Base-by-base conservation (phyloP, 2,113 vertebrate species). In the Protomyctophum bolini region DNA sequence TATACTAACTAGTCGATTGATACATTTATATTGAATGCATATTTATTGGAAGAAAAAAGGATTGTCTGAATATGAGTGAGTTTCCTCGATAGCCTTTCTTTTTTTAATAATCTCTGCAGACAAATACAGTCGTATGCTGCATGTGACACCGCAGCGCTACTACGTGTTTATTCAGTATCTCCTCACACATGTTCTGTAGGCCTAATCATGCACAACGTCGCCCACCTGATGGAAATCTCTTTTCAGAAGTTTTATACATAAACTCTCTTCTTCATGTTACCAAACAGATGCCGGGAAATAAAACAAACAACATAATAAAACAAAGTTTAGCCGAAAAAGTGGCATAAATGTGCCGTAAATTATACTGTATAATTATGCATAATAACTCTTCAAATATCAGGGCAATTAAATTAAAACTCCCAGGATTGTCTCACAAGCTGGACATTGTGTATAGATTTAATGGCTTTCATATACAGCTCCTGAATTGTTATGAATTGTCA, bases 141-240 rank as follows among this genome's bases (percentile, higher is more conserved):
- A 55, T 77, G 69, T 73, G 65, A 85, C 73, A 65, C 72, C 75
- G 54, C 65, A 83, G 74, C 73, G 63, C 85, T 72, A 66, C 75
- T 10, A n/a, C 55, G n/a, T 68, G 88, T 87, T 90, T 90, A 88
- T 90, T 90, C 90, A 81, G 77, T 88, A 76, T 90, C 74, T 78
- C 81, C 84, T 86, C 65, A 79, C 73, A 33, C 33, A 33, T 4
- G 4, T 33, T 33, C 33, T 33, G 33, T 33, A 4, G n/a, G 21
- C 21, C 21, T 21, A 21, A 21, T 21, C 21, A 41, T 6, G 33
- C 33, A 41, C 33, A 41, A 41, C 5, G 33, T 41, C 33, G n/a
- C 33, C 33, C 21, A 21, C 21, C 1, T 21, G 21, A 21, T 21
- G 21, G 21, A 21, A 21, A 21, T 21, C 21, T 41, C 33, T 41